A percentile compares a stretch with the other conserved stretches of the same genome.
Conservation (phyloP, 2,797 vertebrate species). For the Falco rusticolus region DNA sequence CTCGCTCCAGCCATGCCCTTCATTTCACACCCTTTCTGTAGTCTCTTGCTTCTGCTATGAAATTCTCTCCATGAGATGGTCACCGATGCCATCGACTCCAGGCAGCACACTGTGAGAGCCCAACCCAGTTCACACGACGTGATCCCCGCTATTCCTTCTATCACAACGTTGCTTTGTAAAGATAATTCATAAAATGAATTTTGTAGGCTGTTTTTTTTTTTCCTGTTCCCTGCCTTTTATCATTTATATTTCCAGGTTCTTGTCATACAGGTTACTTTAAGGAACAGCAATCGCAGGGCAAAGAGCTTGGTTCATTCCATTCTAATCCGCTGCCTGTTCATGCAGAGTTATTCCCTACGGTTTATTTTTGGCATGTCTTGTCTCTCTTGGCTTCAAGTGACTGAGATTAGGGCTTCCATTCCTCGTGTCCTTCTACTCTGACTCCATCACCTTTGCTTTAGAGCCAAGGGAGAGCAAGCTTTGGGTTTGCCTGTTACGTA, state of each 20-base stretch:
- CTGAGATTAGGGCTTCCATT: neutral
- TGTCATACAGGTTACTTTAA: neutral
- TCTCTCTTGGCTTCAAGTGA: neutral
- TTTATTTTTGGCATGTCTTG: neutral
- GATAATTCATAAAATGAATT: neutral
- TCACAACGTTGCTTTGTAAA: neutral
- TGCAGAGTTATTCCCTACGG: neutral
- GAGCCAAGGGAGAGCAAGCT: neutral
- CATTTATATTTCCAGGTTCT: neutral
- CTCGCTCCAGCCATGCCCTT: neutral
- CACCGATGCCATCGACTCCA: neutral
- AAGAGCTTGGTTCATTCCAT: neutral
- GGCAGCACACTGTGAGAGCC: neutral
- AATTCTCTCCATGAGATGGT: neutral
- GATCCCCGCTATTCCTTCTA: accelerated
- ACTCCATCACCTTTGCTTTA: neutral
- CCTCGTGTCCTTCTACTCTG: neutral
- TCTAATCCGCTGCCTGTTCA: neutral
- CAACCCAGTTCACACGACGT: neutral
- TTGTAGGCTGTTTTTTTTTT: neutral
- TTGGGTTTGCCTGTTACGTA: neutral
- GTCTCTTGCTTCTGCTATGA: neutral
- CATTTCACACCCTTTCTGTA: neutral
- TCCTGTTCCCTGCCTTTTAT: neutral
- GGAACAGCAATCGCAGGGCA: neutral